Conservation (phyloP, 2,113 vertebrate species). For the Rhynchomys soricoides region DNA sequence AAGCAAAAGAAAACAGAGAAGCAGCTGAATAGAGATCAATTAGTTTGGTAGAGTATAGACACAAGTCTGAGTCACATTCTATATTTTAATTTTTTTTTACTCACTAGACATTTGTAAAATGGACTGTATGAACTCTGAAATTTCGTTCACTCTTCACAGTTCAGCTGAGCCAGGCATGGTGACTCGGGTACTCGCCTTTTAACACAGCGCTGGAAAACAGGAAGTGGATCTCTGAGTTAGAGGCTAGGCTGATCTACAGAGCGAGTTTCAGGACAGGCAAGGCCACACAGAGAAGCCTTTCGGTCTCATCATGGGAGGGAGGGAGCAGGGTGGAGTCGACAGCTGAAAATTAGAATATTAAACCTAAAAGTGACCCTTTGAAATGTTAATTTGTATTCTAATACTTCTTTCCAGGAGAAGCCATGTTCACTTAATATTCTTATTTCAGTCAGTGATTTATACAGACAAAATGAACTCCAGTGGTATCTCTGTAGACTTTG, state of each 20-base stretch:
- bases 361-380: not conserved
- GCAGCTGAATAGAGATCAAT: not conserved
- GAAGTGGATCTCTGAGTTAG: not conserved
- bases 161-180: not conserved
- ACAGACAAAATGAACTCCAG: not conserved
- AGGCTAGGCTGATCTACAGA: not conserved
- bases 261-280: not conserved
- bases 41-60: not conserved
- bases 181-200: too few relatives aligned
- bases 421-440: not conserved
- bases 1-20: not conserved
- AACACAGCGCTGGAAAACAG: not conserved
- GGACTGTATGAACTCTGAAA: not conserved
- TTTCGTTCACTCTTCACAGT: not conserved
- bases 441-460: not conserved
- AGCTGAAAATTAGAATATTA: not conserved
- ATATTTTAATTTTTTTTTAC: not conserved
- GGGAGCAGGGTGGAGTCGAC: too few relatives aligned
- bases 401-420: not conserved
- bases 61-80: not conserved
- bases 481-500: not conserved
- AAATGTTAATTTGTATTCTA: conserved; percentile 27
- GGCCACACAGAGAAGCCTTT: not conserved
- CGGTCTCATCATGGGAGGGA: not conserved
- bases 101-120: conserved; percentile 10